A percentile compares a stretch with the other conserved stretches of the same genome.
Evolutionary conservation across 2,113 vertebrate species (phyloP).

Genomic region (Miniopterus natalensis): DNA sequence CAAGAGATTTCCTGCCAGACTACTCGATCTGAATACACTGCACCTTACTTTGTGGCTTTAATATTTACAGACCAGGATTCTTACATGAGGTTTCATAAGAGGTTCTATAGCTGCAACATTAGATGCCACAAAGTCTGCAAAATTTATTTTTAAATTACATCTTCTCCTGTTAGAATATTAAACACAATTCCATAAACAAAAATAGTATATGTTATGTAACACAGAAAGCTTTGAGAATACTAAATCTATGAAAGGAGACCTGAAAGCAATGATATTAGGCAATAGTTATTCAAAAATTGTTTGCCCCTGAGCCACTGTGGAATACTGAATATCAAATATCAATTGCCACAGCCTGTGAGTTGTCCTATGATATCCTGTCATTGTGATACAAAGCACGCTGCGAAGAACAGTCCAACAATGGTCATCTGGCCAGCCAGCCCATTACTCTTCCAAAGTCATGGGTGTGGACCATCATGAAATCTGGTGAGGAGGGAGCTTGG

Average conservation of each 20-base stretch:
- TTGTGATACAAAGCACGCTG: not conserved
- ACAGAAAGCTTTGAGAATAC: not conserved
- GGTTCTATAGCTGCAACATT: not conserved
- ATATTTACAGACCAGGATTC: not conserved
- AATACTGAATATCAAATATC: not conserved
- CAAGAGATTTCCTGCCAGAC: not conserved
- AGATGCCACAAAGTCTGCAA: not conserved
- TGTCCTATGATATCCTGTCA: not conserved
- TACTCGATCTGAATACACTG: not conserved
- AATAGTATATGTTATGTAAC: not conserved
- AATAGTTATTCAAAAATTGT: not conserved
- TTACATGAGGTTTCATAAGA: not conserved
- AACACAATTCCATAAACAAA: not conserved
- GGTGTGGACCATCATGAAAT: not conserved
- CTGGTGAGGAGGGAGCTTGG: not conserved
- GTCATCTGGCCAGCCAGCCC: no score
- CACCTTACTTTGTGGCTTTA: not conserved
- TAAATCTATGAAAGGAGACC: not conserved
- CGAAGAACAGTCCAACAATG: not conserved
- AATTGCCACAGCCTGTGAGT: not conserved
- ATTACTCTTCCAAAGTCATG: not conserved
- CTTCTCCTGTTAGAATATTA: constrained; percentile 12
- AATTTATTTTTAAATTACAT: not conserved
- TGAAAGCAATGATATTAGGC: not conserved
- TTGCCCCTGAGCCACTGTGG: not conserved